Conservation (phyloP, 2,888 invertebrate genomes). For the Euphydryas editha region DNA sequence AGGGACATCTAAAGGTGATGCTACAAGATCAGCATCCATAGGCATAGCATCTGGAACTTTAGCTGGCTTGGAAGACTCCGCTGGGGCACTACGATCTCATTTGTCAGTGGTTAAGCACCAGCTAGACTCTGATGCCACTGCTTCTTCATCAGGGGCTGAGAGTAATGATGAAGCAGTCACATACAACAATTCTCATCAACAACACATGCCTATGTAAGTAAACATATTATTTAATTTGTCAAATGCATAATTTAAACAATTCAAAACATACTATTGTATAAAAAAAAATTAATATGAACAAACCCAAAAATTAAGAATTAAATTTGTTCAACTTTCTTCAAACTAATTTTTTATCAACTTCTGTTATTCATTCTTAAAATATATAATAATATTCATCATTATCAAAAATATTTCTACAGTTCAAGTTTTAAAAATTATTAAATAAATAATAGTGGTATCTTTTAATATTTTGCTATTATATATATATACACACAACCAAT, state of each 20-base stretch:
- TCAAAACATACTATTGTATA: too few species aligned
- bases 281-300: too few species aligned
- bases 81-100: constrained; percentile 89
- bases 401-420: too few species aligned
- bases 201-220: constrained; percentile 91
- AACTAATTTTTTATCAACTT: too few species aligned
- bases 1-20: constrained; percentile 88
- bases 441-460: too few species aligned
- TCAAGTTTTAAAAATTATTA: too few species aligned
- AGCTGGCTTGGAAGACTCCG: constrained; percentile 88
- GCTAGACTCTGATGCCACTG: constrained; percentile 96
- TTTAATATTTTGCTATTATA: too few species aligned
- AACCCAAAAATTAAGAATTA: too few species aligned
- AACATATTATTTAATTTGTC: background rate
- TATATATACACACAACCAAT: too few species aligned
- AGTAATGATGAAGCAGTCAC: constrained; percentile 94
- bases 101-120: constrained; percentile 89
- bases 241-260: background rate
- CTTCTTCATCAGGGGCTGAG: constrained; percentile 96
- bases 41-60: constrained; percentile 85
- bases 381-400: too few species aligned
- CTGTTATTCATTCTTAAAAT: too few species aligned
- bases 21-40: constrained; percentile 87
- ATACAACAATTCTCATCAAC: constrained; percentile 91
- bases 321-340: too few species aligned